Base-by-base conservation (phyloP, 2,113 vertebrate species). In the Hemichromis elongatus region DNA sequence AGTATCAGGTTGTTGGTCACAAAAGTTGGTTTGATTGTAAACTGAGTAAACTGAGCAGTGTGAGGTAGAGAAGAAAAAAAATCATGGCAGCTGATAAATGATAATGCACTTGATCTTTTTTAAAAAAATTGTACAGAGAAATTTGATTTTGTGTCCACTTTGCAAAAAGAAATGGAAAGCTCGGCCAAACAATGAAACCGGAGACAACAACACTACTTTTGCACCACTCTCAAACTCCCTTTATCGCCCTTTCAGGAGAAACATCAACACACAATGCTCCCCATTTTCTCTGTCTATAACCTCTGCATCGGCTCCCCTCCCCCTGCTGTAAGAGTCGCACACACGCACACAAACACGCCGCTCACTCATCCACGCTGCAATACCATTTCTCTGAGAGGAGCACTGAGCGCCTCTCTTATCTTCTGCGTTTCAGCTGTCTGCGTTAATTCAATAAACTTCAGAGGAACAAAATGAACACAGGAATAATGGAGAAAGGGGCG, bases 401-500 rank as follows among this genome's bases (percentile, higher is more conserved):
- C 81, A 82, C 86, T 80, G 84, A 87, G 89, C 82, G 87, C 77
- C 90, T 89, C 88, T 92, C 94, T 96, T 96, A 96, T 96, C 95
- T 95, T 90, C 89, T 89, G 94, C 95, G 89, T 95, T 94, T 95
- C 95, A 96, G 95, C 94, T 95, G 95, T 94, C 94, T 88, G 93
- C 86, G 78, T 92, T 96, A 96, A 96, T 96, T 96, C 94, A 96
- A 96, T 96, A 96, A 96, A 95, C 94, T 95, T 92, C 93, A 96
- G 91, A 92, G 89, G 90, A 93, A 94, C 93, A 94, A 93, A 95
- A 94, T 90, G 93, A 94, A 94, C 91, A 92, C 88, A 92, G 90
- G 83, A 95, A 93, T 85, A 92, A 91, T 45, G 40, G 88, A 61
- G 87, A 53, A 89, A 28, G 19, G 68, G 61, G 33, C 33, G 16